Evolutionary conservation across 2,888 invertebrate genomes (phyloP).

Genomic region (Leucoma salicis): DNA sequence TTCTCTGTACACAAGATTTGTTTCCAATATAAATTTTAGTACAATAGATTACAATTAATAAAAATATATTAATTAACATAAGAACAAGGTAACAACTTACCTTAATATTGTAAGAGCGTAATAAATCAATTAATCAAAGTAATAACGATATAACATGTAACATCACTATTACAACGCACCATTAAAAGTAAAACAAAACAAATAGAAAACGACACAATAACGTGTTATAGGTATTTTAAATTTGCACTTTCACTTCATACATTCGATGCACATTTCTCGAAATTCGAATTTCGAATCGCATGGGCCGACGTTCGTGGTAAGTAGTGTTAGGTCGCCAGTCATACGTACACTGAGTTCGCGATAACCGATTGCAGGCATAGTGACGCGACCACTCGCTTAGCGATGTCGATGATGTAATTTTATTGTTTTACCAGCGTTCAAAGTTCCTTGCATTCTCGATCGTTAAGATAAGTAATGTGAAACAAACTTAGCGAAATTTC

Average conservation of each 20-base stretch:
- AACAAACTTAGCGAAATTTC: background rate
- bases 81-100: constrained; percentile 1
- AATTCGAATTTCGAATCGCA: constrained; percentile 23
- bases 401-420: constrained; percentile 45
- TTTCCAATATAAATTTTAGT: no score
- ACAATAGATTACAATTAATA: no score
- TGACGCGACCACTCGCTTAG: constrained; percentile 42
- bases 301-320: constrained; percentile 26
- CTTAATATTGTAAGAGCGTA: background rate
- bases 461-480: background rate
- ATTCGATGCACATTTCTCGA: constrained; percentile 12
- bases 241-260: constrained; percentile 5
- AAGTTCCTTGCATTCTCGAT: no score
- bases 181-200: constrained; percentile 2
- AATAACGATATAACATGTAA: constrained; percentile 1
- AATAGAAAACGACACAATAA: constrained; percentile 4
- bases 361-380: constrained; percentile 62
- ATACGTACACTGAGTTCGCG: constrained; percentile 49
- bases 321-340: constrained; percentile 32
- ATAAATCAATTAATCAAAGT: background rate
- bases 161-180: constrained; percentile 3
- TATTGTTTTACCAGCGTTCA: constrained; percentile 10
- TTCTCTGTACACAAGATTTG: no score
- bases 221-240: background rate
- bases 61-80: background rate